Evolutionary conservation across 2,888 invertebrate genomes (phyloP), one percentile per base, ranked within the genome.

Genomic region (Pyralis farinalis): DNA sequence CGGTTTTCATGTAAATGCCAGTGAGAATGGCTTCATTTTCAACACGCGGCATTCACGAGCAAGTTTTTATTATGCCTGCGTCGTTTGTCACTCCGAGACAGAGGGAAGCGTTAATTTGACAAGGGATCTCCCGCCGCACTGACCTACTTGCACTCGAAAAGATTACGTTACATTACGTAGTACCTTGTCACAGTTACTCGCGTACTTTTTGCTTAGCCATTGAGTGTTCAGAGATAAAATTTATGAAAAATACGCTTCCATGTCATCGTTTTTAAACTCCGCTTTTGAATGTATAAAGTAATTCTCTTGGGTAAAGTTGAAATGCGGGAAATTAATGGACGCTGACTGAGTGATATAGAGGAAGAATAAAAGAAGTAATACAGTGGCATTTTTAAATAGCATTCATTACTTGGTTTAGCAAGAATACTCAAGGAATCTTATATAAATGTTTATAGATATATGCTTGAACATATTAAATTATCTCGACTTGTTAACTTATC

Each of bases 81-180:
- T 83, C 85, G 75, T 85, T 84, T 84, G 82, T 86, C 85, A 84
- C 70, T 47, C 39, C 48, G 66, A 71, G 80, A 80, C 78, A 82
- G 70, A 76, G 76, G 75, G 64, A 71, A 71, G 79, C 81, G 85
- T 83, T 87, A 86, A 86, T 86, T 85, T 86, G 86, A 86, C 85
- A 83, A 75, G 86, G 84, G 85, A 76, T 77, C 79, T 64, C 60
- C 60, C 66, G 67, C 66, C 68, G 58, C 54, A 67, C 68, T 80
- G 76, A 78, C 81, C 81, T 69, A 80, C 76, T 83, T 81, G 70
- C 59, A 43, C 43, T 57, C 42, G 63, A 45, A 43, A 59, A 63
- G 70, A 73, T 75, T 69, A 70, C 62, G 63, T 73, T 65, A 60
- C 65, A 53, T 60, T 63, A 59, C 62, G 58, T 60, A 60, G 56